A percentile compares a stretch with the other conserved stretches of the same genome.
These are phyloP conservation scores for Anastrepha ludens DNA, from an alignment of 1,140 invertebrate genomes.

Conservation along the genomic window DNA sequence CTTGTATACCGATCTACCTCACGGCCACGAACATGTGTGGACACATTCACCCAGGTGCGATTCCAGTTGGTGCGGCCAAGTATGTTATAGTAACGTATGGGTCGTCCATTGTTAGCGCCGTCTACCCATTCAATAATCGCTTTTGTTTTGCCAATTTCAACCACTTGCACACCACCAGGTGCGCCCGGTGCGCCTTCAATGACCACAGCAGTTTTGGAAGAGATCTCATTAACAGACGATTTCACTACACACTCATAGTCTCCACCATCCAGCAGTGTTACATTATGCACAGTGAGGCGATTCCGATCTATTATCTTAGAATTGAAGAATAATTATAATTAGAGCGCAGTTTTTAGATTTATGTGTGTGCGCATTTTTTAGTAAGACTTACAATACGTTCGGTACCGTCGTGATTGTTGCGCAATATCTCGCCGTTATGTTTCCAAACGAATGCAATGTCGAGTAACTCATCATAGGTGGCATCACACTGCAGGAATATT, in stretches of 20 bases:
- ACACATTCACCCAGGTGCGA: slow-evolving; percentile 85
- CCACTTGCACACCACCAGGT: slow-evolving; percentile 85
- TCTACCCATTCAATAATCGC: slow-evolving; percentile 92
- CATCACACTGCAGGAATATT: slow-evolving; percentile 86
- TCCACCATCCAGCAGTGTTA: slow-evolving; percentile 89
- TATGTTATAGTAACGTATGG: slow-evolving; percentile 85
- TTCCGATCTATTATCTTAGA: slow-evolving; percentile 80
- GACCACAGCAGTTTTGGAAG: slow-evolving; percentile 81
- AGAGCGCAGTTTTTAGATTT: too few species aligned
- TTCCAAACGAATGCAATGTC: slow-evolving; percentile 94
- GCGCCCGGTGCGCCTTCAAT: slow-evolving; percentile 91
- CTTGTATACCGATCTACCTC: slow-evolving; percentile 85
- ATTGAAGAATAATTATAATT: background rate
- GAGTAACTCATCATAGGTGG: slow-evolving; percentile 85
- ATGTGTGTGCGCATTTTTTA: background rate
- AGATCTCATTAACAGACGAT: slow-evolving; percentile 89
- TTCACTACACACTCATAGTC: slow-evolving; percentile 92
- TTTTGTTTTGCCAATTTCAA: slow-evolving; percentile 83
- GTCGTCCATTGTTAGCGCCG: slow-evolving; percentile 87
- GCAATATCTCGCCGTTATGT: slow-evolving; percentile 88
- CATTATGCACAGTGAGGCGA: slow-evolving; percentile 85
- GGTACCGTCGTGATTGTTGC: slow-evolving; percentile 78
- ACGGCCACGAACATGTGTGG: slow-evolving; percentile 77
- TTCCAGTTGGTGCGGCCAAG: slow-evolving; percentile 91
- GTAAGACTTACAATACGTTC: slow-evolving; percentile 74